Base-by-base conservation (phyloP, 2,888 invertebrate genomes). In the Cancer borealis region DNA sequence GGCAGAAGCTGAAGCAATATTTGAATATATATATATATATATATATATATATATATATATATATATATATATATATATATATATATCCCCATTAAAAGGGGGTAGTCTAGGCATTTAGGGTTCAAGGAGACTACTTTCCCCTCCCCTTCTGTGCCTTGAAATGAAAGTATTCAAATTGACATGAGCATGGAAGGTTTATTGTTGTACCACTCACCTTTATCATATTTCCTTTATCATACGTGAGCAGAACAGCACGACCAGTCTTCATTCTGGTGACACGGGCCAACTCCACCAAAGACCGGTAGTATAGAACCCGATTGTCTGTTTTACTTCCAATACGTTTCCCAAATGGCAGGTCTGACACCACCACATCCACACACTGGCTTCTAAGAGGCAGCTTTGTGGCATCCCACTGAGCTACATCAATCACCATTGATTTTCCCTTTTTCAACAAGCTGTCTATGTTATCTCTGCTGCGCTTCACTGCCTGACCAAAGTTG, bases 331-430 rank as follows among this genome's bases (percentile, higher is more conserved):
- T 96, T 6, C 97, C 97, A 93, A 97, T 97, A 95, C 97, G 96
- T 96, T 97, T 97, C 14, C 97, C 97, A 96, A 97, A 97, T 6
- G 97, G 97, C 96, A 97, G 96, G 96, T 97, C 97, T 10, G 97
- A 97, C 79, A 97, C 97, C 95, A 97, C 96, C 14, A 97, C 96
- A 96, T 97, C 97, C 1, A 97, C 96, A 89, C 96, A 96, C 3
- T 96, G 96, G 96, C 97, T 96, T 93, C 96, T 96, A 21, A 97
- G 96, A 10, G 97, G 97, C 93, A 97, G 96, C 46, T 96, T 96
- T 2, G 96, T 96, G 0, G 96, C 97, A 96, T 97, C 97, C 97
- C 97, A 97, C 66, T 96, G 96, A 10, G 97, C 93, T 6, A 97
- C 96, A 96, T 97, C 97, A n/a, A 97, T 95, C 14, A 96, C 95